A percentile compares a stretch with the other conserved stretches of the same genome.
Conservation (phyloP, 2,113 vertebrate genomes). For the Bubo scandiacus region DNA sequence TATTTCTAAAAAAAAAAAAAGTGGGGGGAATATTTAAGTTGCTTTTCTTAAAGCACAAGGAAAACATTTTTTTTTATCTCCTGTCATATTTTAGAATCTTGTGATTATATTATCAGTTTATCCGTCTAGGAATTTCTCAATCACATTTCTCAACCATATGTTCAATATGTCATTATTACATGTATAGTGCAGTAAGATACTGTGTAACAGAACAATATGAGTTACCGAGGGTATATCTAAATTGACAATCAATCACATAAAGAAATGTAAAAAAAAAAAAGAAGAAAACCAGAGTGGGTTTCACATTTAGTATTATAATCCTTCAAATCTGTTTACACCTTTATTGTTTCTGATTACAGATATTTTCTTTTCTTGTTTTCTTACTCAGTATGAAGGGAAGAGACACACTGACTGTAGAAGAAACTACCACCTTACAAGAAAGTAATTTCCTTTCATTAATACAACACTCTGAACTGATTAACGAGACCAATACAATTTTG, state of each 20-base stretch:
- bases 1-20: neutral
- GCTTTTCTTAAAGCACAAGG: neutral
- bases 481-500: slow-evolving; percentile 39
- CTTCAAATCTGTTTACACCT: neutral
- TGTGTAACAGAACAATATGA: neutral
- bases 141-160: neutral
- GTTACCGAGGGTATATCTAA: neutral
- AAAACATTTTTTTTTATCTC: neutral
- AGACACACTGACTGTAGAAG: neutral
- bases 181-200: neutral
- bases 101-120: neutral
- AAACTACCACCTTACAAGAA: neutral
- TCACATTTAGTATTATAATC: neutral
- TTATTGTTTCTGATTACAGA: neutral
- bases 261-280: neutral
- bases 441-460: neutral
- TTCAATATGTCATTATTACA: neutral
- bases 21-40: neutral
- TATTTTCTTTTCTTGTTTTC: neutral
- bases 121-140: neutral
- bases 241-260: neutral
- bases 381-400: neutral
- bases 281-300: rapidly evolving
- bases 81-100: neutral
- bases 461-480: slow-evolving; percentile 42